A percentile compares a stretch with the other conserved stretches of the same genome.
Conservation (phyloP, 2,113 vertebrate genomes). For the Phalacrocorax aristotelis region DNA sequence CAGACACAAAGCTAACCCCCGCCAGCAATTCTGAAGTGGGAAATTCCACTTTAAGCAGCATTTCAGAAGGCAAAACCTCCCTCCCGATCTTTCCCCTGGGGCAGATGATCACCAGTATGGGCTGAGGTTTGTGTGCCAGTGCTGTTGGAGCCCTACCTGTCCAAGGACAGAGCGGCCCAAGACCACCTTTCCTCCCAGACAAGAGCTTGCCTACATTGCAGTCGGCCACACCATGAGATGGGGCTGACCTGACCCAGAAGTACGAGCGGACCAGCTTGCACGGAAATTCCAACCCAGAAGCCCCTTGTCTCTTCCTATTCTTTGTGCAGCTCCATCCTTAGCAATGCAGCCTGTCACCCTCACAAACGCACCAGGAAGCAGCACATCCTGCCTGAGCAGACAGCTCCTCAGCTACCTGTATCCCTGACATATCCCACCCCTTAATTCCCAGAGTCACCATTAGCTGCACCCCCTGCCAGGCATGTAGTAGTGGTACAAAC, state of each 20-base stretch:
- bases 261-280: not conserved
- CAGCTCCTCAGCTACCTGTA: not conserved
- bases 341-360: not conserved
- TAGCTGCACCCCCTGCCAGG: not conserved
- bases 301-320: not conserved
- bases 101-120: not conserved
- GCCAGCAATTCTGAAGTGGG: not conserved
- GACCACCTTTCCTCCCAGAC: not conserved
- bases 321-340: not conserved
- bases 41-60: not conserved
- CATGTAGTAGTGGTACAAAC: not conserved
- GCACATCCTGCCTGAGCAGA: not conserved
- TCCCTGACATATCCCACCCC: not conserved
- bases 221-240: accelerated
- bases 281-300: not conserved
- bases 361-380: not conserved
- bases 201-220: not conserved
- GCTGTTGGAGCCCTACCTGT: not conserved
- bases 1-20: not conserved
- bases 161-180: not conserved
- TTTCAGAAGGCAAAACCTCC: not conserved
- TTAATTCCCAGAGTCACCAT: not conserved
- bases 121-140: not conserved
- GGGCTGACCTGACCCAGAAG: not conserved
- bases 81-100: not conserved